Percentiles rank a stretch among this genome's conserved stretches.
phyloP scores from a whole-genome alignment of 2,888 invertebrate species.

The Gonocerus acuteangulatus region DNA sequence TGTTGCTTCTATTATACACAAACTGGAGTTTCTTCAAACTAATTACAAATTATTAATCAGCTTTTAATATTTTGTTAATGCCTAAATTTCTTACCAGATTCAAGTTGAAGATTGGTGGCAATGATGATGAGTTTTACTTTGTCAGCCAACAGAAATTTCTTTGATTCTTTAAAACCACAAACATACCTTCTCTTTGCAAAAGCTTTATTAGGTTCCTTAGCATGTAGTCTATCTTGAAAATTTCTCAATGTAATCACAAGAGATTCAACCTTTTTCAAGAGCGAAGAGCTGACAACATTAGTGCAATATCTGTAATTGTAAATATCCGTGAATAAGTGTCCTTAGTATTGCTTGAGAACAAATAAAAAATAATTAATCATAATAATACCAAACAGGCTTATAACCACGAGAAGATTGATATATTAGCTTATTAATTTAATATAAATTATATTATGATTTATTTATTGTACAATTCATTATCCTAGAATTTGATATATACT shows the following conservation, averaged over 20 bases:
- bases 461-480: no score
- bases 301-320: slow-evolving; percentile 52
- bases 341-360: no score
- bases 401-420: background rate
- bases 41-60: no score
- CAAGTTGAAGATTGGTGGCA: slow-evolving; percentile 54
- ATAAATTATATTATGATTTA: no score
- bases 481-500: no score
- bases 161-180: slow-evolving; percentile 55
- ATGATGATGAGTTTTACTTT: slow-evolving; percentile 55
- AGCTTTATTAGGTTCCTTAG: slow-evolving; percentile 54
- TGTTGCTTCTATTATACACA: no score
- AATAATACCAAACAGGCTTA: background rate
- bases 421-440: no score
- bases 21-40: no score
- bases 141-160: slow-evolving; percentile 50
- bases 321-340: no score
- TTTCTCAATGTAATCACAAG: slow-evolving; percentile 51
- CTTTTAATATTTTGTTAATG: no score
- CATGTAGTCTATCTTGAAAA: slow-evolving; percentile 55
- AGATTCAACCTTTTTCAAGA: slow-evolving; percentile 47
- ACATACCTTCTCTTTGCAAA: slow-evolving; percentile 51
- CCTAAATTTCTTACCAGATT: slow-evolving; percentile 27
- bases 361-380: no score
- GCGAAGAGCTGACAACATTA: slow-evolving; percentile 51